Evolutionary conservation across 1,140 invertebrate species (phyloP), one percentile per base, ranked within the genome.

Genomic region (Fopius arisanus): DNA sequence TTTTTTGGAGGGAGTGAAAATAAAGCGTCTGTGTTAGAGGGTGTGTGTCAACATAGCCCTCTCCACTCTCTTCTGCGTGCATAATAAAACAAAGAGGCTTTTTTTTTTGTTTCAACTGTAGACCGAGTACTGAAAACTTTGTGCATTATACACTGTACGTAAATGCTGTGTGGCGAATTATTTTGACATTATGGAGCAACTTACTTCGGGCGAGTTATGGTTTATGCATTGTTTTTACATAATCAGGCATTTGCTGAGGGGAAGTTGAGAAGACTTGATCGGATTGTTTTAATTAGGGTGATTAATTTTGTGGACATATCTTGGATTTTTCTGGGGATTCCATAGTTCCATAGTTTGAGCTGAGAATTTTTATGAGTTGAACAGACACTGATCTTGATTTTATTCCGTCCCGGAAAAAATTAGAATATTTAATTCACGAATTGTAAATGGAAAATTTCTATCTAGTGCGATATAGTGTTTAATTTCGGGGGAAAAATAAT

Each of bases 1-100:
- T 66, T 69, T 7, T 26, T 21, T 12, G 7, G 43, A 26, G 40
- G 6, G 37, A 31, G 40, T 67, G 43, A 51, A 66, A 43, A 31
- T 67, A 29, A 43, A 72, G 41, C 21, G 67, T 23, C 23, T 12
- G 41, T 26, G 41, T 28, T 12, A 41, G 28, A 72, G 40, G 54
- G 19, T 23, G 23, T 59, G 23, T 59, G 54, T 59, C 54, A 59
- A 59, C 54, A 28, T 23, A 26, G 3, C 54, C 54, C 19, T 59
- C 19, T 59, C 23, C 19, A 12, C 54, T 26, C 54, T 59, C 54
- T 59, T 59, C 23, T 59, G 23, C 54, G 54, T 59, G 54, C 54
- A 59, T 59, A 59, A 23, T 59, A 28, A 59, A 59, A 59, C 54
- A 59, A 59, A 59, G 21, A 28, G 54, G 54, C 9, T 48, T 48